Evolutionary conservation across 2,888 invertebrate species (phyloP).

Genomic region (Oxycera nigricornis): DNA sequence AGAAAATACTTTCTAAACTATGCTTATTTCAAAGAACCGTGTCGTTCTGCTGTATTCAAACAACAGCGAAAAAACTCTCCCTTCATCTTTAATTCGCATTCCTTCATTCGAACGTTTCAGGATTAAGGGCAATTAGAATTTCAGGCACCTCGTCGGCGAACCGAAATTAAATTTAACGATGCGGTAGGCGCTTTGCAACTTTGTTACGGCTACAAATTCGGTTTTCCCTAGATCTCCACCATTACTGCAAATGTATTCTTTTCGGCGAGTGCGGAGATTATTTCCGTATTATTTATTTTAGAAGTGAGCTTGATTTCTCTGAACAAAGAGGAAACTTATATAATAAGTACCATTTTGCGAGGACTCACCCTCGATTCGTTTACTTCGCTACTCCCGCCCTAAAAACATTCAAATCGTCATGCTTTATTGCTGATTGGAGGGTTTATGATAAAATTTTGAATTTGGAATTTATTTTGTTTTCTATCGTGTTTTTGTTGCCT

Average conservation of each 20-base stretch:
- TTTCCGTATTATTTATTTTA: constrained; percentile 7
- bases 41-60: no score
- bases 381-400: neutral
- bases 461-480: neutral
- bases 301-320: neutral
- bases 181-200: neutral
- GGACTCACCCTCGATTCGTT: neutral
- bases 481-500: neutral
- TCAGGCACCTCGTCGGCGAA: constrained; percentile 41
- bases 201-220: no score
- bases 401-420: neutral
- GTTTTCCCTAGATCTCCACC: neutral
- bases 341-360: neutral
- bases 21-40: no score
- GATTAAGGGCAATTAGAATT: constrained; percentile 43
- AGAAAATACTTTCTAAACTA: no score
- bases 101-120: neutral
- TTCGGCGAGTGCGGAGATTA: neutral
- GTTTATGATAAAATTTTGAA: neutral
- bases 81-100: neutral
- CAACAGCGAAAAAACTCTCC: no score
- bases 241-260: neutral
- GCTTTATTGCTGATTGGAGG: neutral
- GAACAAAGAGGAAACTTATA: neutral
- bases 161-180: constrained; percentile 35